phyloP scores from a whole-genome alignment of 2,113 vertebrate genomes.

The Ploceus nigricollis region DNA sequence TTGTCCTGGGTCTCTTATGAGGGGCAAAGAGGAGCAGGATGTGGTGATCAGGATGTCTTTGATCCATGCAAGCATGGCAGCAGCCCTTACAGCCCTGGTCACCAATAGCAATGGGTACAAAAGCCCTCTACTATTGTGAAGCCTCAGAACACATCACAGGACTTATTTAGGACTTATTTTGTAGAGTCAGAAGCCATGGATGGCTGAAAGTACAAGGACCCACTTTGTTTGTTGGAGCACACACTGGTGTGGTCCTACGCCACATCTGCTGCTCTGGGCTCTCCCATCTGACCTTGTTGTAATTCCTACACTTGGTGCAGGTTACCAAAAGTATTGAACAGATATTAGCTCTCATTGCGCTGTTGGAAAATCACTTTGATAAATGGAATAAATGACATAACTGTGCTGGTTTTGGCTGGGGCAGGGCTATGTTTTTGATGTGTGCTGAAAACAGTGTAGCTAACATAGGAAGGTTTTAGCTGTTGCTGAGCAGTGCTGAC shows the following conservation, averaged over 20 bases:
- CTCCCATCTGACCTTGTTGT: accelerated
- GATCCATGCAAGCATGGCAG: neutral
- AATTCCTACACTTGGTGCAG: neutral
- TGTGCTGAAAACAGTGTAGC: neutral
- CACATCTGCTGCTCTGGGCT: neutral
- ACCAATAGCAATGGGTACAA: neutral
- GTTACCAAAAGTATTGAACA: neutral
- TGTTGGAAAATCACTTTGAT: neutral
- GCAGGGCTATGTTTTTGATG: neutral
- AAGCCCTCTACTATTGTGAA: neutral
- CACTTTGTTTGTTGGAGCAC: neutral
- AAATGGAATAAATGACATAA: neutral
- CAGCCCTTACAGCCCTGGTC: neutral
- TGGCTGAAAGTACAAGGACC: neutral
- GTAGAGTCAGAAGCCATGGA: neutral
- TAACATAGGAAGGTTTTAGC: neutral
- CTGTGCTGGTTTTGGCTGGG: neutral
- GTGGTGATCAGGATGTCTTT: neutral
- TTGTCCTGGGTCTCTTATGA: neutral
- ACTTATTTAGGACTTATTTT: neutral
- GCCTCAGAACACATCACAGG: neutral
- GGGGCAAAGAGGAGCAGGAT: neutral
- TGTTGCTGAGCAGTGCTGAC: neutral
- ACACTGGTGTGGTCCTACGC: neutral
- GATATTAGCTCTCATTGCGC: neutral